phyloP scores from a whole-genome alignment of 2,797 vertebrate genomes.

The Mareca penelope region DNA sequence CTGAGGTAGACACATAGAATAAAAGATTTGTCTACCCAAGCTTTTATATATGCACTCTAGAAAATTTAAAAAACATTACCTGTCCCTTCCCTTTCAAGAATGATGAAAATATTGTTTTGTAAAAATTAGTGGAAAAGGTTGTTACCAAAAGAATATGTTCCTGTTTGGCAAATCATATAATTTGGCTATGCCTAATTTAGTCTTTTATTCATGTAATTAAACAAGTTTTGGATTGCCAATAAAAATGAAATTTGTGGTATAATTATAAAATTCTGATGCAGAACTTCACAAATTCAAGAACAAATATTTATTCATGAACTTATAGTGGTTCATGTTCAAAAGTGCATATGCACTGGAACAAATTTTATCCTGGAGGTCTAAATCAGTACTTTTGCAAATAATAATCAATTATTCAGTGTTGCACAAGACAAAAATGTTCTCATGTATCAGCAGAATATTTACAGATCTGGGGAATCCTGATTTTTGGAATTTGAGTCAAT shows the following conservation, averaged over 20 bases:
- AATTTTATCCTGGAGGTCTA: neutral
- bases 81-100: slow-evolving; percentile 13
- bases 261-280: slow-evolving; percentile 63
- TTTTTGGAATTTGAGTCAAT: neutral
- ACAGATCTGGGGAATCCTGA: neutral
- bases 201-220: neutral
- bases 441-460: neutral
- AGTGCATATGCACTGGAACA: neutral
- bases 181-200: slow-evolving; percentile 10
- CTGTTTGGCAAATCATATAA: slow-evolving; percentile 1
- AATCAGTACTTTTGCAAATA: neutral
- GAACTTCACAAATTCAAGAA: neutral
- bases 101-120: neutral
- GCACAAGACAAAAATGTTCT: neutral
- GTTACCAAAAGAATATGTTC: slow-evolving; percentile 12
- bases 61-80: neutral
- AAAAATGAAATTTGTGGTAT: slow-evolving; percentile 34
- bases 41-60: neutral
- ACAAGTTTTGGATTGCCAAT: slow-evolving; percentile 23
- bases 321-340: neutral
- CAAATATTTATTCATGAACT: neutral
- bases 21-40: neutral
- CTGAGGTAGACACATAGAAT: neutral
- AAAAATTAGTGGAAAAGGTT: neutral
- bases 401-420: neutral